These are phyloP conservation scores for Lomographa bimaculata DNA, from an alignment of 2,888 invertebrate species.

Conservation along the genomic window DNA sequence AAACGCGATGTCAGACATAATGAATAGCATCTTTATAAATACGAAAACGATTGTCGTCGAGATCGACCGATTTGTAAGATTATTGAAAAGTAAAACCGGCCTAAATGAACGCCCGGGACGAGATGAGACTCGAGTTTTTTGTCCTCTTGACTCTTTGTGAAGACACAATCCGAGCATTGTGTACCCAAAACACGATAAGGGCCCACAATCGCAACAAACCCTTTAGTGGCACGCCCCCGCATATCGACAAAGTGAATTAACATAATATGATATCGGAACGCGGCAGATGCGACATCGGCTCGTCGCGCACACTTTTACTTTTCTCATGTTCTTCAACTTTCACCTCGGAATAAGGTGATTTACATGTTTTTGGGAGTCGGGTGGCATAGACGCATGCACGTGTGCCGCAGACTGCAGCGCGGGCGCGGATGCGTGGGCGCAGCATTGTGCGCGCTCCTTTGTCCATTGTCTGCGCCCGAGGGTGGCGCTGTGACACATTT, in stretches of 20 bases:
- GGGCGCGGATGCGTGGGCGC: constrained; percentile 63
- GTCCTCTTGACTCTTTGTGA: constrained; percentile 56
- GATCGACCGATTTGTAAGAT: constrained; percentile 73
- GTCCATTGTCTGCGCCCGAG: constrained; percentile 75
- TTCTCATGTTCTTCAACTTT: constrained; percentile 74
- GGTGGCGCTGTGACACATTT: constrained; percentile 83
- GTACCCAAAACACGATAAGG: constrained; percentile 55
- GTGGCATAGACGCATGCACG: constrained; percentile 20
- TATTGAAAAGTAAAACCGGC: constrained; percentile 60
- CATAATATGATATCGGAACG: constrained; percentile 63
- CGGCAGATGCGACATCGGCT: constrained; percentile 59
- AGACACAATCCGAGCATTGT: constrained; percentile 62
- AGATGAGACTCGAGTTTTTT: constrained; percentile 58
- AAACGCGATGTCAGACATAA: constrained; percentile 59
- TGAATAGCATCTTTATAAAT: constrained; percentile 50
- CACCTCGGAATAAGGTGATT: constrained; percentile 74
- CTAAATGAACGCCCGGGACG: constrained; percentile 53
- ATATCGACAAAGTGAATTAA: constrained; percentile 54
- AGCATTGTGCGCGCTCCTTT: constrained; percentile 67
- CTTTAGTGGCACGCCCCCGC: constrained; percentile 54
- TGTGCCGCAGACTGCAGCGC: constrained; percentile 33
- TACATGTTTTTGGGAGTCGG: constrained; percentile 56
- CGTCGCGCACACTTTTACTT: constrained; percentile 72
- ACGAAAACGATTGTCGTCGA: constrained; percentile 55
- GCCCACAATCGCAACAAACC: constrained; percentile 61